Percentiles rank a stretch among this genome's conserved stretches.
These are phyloP conservation scores for Drosophila anomalipes DNA, from an alignment of 2,888 invertebrate species.

Conservation along the genomic window DNA sequence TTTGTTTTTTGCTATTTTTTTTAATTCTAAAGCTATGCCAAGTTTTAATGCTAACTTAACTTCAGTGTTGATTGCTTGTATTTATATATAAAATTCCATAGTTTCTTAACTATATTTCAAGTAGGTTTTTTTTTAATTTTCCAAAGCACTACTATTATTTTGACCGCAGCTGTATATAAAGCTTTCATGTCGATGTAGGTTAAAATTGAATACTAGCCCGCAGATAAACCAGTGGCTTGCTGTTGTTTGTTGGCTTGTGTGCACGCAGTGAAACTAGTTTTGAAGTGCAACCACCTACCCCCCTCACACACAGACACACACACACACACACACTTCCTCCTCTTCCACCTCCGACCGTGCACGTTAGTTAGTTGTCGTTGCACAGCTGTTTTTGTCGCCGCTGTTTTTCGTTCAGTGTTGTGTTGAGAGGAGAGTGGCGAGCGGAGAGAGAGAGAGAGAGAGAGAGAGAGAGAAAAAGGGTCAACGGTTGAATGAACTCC, in stretches of 20 bases:
- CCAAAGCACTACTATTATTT: background rate
- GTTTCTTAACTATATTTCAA: background rate
- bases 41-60: background rate
- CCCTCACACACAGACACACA: background rate
- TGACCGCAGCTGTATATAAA: conserved; percentile 15
- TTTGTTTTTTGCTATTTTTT: background rate
- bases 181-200: conserved; percentile 59
- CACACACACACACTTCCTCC: background rate
- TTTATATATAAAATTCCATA: background rate
- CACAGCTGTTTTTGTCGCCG: conserved; percentile 67
- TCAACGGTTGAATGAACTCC: conserved; percentile 82
- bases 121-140: background rate
- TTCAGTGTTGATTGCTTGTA: background rate
- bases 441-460: conserved; percentile 14
- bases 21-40: background rate
- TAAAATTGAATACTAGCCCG: conserved; percentile 60
- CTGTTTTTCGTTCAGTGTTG: conserved; percentile 16
- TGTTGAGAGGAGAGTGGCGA: background rate
- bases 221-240: conserved; percentile 9
- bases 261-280: conserved; percentile 64
- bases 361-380: conserved; percentile 24
- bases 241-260: conserved; percentile 19
- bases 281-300: conserved; percentile 20
- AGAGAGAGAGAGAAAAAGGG: conserved; percentile 70
- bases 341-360: background rate